Percentiles rank a stretch among this genome's conserved stretches.
These are phyloP conservation scores for Spatula versicolor DNA, from an alignment of 2,797 vertebrate species.

Conservation along the genomic window DNA sequence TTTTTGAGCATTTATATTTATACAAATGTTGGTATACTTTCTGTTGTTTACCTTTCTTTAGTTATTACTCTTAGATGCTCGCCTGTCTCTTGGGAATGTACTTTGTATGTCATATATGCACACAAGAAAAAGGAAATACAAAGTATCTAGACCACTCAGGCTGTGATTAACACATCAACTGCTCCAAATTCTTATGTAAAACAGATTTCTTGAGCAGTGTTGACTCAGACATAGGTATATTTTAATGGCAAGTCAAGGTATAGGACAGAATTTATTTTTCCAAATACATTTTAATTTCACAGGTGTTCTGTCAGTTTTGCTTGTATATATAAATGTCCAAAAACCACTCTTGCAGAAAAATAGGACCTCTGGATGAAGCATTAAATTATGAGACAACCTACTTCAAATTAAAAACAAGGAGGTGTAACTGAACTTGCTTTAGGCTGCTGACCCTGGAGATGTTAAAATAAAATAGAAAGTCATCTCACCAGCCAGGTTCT, in stretches of 20 bases:
- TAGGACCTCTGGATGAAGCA: neutral
- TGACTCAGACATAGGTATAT: neutral
- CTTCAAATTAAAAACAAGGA: constrained; percentile 57
- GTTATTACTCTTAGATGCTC: neutral
- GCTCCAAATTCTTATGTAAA: neutral
- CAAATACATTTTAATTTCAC: neutral
- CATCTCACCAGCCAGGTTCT: neutral
- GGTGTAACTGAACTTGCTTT: neutral
- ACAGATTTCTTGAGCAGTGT: neutral
- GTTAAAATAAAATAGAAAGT: constrained; percentile 6
- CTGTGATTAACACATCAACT: neutral
- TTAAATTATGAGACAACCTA: neutral
- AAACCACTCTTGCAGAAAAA: neutral
- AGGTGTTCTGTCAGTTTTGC: neutral
- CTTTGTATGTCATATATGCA: neutral
- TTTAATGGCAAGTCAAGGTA: neutral
- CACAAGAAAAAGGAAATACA: neutral
- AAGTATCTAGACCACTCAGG: neutral
- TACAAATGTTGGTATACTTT: neutral
- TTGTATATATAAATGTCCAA: constrained; percentile 12
- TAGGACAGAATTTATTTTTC: neutral
- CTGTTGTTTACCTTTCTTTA: neutral
- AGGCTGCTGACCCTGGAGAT: neutral
- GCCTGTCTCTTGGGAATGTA: neutral
- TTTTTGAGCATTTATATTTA: neutral